These are phyloP conservation scores for Nemotelus nigrinus DNA, from an alignment of 2,888 invertebrate species.

Conservation along the genomic window DNA sequence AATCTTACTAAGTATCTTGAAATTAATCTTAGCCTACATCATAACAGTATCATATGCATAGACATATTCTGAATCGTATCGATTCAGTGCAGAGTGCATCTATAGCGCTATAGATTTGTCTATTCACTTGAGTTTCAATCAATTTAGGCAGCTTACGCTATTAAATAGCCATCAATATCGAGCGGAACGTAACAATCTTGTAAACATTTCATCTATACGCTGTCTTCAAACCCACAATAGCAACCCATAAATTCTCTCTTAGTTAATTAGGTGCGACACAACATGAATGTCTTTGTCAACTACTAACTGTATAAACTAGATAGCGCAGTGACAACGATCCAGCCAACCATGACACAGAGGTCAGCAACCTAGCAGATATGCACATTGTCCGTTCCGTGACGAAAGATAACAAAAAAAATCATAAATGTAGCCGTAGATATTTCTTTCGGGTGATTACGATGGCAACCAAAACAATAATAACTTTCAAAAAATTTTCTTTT, in stretches of 20 bases:
- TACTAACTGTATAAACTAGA: slow-evolving; percentile 39
- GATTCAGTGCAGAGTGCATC: slow-evolving; percentile 18
- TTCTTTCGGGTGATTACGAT: too few relatives aligned
- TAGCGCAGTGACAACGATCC: not conserved
- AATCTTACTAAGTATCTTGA: slow-evolving; percentile 19
- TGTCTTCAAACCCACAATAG: slow-evolving; percentile 1
- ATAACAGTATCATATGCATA: slow-evolving; percentile 19
- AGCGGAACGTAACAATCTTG: slow-evolving; percentile 1
- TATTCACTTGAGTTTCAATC: not conserved
- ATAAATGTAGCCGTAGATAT: too few relatives aligned
- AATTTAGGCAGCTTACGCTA: slow-evolving; percentile 27
- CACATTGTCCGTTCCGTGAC: too few relatives aligned
- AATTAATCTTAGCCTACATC: slow-evolving; percentile 14
- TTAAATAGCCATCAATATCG: slow-evolving; percentile 37
- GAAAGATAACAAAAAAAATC: too few relatives aligned
- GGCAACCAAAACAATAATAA: too few relatives aligned
- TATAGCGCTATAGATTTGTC: not conserved
- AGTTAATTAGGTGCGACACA: slow-evolving; percentile 43
- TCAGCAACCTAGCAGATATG: slow-evolving; percentile 15
- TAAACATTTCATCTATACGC: not conserved
- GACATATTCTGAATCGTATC: not conserved
- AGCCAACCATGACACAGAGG: slow-evolving; percentile 19
- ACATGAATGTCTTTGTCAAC: slow-evolving; percentile 43
- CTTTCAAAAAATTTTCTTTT: too few relatives aligned
- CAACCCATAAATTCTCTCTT: slow-evolving; percentile 19